A percentile compares a stretch with the other conserved stretches of the same genome.
Conservation (phyloP, 2,797 vertebrate species). For the Mus spretus region DNA sequence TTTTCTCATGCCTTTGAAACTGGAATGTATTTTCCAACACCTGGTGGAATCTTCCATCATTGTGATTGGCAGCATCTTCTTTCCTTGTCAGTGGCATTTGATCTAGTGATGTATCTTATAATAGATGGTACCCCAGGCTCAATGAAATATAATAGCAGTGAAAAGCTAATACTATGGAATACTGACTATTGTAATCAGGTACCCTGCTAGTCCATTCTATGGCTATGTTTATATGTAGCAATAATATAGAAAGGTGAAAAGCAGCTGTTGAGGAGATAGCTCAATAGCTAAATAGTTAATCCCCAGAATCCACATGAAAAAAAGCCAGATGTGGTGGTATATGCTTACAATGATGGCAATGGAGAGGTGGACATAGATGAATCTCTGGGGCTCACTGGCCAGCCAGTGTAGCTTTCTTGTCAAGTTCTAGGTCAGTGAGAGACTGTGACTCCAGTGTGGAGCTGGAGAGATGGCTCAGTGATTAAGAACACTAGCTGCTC, state of each 20-base stretch:
- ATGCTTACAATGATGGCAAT: not conserved
- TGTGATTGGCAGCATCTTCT: slow-evolving; percentile 42
- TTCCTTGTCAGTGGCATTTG: slow-evolving; percentile 50
- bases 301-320: not conserved
- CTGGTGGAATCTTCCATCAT: slow-evolving; percentile 36
- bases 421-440: not conserved
- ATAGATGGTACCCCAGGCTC: slow-evolving; percentile 15
- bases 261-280: not conserved
- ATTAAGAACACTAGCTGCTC: not conserved
- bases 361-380: not conserved
- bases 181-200: not conserved
- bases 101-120: slow-evolving; percentile 55
- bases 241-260: slow-evolving; percentile 18
- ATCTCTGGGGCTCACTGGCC: not conserved
- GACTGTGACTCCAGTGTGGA: not conserved
- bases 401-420: not conserved
- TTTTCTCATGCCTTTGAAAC: slow-evolving; percentile 59
- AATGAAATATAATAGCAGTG: not conserved
- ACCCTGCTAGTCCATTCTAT: not conserved
- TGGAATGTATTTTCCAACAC: not conserved
- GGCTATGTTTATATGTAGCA: slow-evolving; percentile 47
- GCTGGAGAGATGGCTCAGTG: not conserved
- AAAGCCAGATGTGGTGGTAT: not conserved
- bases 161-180: not conserved
- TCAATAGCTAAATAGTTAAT: not conserved